Evolutionary conservation across 2,888 invertebrate species (phyloP).

Genomic region (Erebia aethiops): DNA sequence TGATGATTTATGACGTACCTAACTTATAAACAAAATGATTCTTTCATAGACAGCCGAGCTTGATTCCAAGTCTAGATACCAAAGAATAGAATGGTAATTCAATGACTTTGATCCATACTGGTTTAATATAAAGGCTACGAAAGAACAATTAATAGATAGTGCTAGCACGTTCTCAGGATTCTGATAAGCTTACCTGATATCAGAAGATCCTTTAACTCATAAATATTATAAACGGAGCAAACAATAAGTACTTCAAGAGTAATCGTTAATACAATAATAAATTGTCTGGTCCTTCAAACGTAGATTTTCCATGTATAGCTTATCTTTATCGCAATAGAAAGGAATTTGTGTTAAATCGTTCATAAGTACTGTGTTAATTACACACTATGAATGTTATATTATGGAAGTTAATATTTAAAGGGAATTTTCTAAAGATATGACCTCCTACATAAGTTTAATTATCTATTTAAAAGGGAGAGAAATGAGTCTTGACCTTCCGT

Average conservation of each 20-base stretch:
- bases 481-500: too few relatives aligned
- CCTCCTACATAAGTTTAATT: too few relatives aligned
- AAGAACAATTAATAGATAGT: not conserved
- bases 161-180: not conserved
- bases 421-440: too few relatives aligned
- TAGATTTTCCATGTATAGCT: not conserved
- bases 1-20: too few relatives aligned
- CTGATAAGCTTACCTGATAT: not conserved
- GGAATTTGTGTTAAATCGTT: not conserved
- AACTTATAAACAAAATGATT: not conserved
- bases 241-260: not conserved
- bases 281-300: not conserved
- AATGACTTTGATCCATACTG: not conserved
- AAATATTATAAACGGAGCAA: not conserved
- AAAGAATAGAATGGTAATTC: not conserved
- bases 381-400: too few relatives aligned
- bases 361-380: not conserved
- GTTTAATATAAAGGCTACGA: not conserved
- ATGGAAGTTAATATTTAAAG: too few relatives aligned
- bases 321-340: not conserved
- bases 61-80: not conserved
- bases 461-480: too few relatives aligned
- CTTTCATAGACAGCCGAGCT: not conserved
- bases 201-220: not conserved
- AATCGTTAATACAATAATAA: not conserved